phyloP scores from a whole-genome alignment of 2,888 invertebrate species.

The Mellilla xanthometata region DNA sequence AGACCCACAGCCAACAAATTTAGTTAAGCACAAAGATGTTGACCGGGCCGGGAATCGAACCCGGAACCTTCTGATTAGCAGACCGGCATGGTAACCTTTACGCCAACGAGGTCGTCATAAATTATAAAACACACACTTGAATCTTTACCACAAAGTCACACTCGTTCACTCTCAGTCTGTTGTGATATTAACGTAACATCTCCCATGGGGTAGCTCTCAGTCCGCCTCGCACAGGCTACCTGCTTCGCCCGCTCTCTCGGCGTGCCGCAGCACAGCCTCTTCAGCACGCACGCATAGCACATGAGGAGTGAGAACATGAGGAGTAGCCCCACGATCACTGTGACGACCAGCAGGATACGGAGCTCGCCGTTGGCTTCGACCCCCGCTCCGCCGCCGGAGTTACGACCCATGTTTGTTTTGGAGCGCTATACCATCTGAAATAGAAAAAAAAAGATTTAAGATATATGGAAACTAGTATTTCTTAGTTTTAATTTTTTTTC shows the following conservation, averaged over 20 bases:
- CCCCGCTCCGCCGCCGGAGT: conserved; percentile 38
- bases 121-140: too few species aligned
- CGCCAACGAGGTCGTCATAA: too few species aligned
- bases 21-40: too few species aligned
- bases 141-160: background rate
- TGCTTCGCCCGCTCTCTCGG: conserved; percentile 73
- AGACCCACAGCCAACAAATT: too few species aligned
- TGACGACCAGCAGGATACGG: conserved; percentile 82
- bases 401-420: conserved; percentile 61
- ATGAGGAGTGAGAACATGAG: conserved; percentile 84
- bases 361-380: conserved; percentile 80
- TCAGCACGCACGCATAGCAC: conserved; percentile 86
- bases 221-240: conserved; percentile 55
- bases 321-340: conserved; percentile 82
- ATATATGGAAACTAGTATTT: too few species aligned
- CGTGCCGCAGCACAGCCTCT: conserved; percentile 83
- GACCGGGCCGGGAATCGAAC: too few species aligned
- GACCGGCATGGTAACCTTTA: too few species aligned
- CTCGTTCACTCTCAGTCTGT: conserved; percentile 83
- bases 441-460: conserved; percentile 21
- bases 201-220: conserved; percentile 83
- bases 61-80: too few species aligned
- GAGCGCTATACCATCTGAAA: conserved; percentile 49
- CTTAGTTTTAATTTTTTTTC: too few species aligned
- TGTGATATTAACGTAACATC: conserved; percentile 84